Conservation (phyloP, 2,113 vertebrate genomes). For the Microtus pennsylvanicus region DNA sequence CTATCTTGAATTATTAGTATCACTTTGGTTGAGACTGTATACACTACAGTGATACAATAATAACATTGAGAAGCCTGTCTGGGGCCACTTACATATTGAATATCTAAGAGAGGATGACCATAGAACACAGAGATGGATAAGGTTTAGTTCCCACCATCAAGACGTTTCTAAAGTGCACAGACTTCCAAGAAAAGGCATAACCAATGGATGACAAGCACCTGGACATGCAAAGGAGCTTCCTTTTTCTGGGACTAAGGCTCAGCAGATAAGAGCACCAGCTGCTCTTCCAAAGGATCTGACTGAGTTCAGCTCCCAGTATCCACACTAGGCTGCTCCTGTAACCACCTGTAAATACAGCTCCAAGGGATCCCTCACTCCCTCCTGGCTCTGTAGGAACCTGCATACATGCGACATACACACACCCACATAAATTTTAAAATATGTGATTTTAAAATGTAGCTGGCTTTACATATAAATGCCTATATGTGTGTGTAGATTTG, state of each 20-base stretch:
- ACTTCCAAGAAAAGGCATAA: not conserved
- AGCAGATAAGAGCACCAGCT: not conserved
- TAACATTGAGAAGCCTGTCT: not conserved
- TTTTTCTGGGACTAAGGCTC: not conserved
- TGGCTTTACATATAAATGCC: not conserved
- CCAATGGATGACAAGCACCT: not conserved
- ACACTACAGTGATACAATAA: not conserved
- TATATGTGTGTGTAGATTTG: not conserved
- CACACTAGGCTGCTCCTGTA: not conserved
- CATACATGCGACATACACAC: not conserved
- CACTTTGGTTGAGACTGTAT: not conserved
- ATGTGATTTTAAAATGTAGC: not conserved
- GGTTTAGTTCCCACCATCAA: not conserved
- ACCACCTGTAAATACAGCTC: not conserved
- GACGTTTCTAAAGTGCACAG: not conserved
- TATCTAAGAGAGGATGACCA: too few relatives aligned
- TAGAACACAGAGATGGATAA: not conserved
- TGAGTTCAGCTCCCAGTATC: not conserved
- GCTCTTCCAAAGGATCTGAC: not conserved
- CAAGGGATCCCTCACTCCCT: too few relatives aligned
- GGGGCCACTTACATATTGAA: not conserved
- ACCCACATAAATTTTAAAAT: not conserved
- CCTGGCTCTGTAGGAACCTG: too few relatives aligned
- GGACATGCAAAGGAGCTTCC: not conserved
- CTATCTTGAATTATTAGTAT: not conserved